Evolutionary conservation across 1,140 invertebrate genomes (phyloP).

Genomic region (Microplitis demolitor): DNA sequence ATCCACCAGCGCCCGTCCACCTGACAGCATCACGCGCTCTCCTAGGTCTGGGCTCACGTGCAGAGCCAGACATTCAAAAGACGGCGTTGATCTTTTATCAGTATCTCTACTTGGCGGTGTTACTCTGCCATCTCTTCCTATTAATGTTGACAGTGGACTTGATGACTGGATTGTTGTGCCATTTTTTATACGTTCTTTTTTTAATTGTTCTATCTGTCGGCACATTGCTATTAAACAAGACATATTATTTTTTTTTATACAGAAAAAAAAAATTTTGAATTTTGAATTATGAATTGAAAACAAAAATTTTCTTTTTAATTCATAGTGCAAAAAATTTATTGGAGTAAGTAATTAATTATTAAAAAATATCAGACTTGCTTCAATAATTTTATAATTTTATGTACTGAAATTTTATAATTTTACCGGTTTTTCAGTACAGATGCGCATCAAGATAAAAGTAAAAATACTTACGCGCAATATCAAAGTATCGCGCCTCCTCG

Average conservation of each 20-base stretch:
- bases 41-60: conserved; percentile 89
- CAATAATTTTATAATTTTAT: not conserved
- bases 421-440: no score
- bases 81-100: conserved; percentile 54
- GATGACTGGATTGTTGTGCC: conserved; percentile 51
- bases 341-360: not conserved
- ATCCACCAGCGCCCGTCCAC: conserved; percentile 78
- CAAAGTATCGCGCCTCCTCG: conserved; percentile 92
- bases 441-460: no score
- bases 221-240: conserved; percentile 68
- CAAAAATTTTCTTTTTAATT: not conserved
- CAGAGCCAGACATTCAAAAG: conserved; percentile 83
- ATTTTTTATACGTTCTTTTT: conserved; percentile 73
- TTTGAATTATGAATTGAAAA: not conserved
- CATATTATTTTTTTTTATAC: not conserved
- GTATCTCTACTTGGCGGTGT: conserved; percentile 38
- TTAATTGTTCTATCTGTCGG: conserved; percentile 76
- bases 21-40: conserved; percentile 84
- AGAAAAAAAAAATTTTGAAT: not conserved
- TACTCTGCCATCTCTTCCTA: conserved; percentile 33
- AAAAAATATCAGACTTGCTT: not conserved
- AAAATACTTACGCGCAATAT: conserved; percentile 79
- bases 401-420: no score
- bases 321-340: no score
- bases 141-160: conserved; percentile 41